phyloP scores from a whole-genome alignment of 2,888 invertebrate species.

The Caenorhabditis sp. region DNA sequence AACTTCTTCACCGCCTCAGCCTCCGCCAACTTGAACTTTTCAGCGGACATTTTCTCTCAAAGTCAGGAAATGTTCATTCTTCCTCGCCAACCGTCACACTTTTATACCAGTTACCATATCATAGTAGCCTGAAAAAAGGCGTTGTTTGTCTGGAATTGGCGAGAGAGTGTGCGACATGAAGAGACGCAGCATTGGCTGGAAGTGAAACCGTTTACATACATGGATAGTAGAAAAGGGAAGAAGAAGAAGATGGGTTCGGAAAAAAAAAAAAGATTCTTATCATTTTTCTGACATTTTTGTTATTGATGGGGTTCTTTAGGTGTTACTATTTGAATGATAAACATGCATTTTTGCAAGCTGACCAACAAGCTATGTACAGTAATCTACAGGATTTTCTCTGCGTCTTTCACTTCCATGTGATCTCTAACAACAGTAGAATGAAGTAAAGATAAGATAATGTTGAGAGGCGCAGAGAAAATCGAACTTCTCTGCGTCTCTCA shows the following conservation, averaged over 20 bases:
- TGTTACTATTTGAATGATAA: not conserved
- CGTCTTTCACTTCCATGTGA: too few species aligned
- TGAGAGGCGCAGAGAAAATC: too few species aligned
- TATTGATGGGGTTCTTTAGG: not conserved
- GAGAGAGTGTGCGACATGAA: constrained; percentile 5
- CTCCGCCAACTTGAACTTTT: constrained; percentile 41
- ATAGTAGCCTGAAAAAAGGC: not conserved
- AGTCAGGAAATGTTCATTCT: constrained; percentile 1
- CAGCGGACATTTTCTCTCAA: constrained; percentile 37
- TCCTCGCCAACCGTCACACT: not conserved
- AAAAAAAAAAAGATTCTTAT: constrained; percentile 21
- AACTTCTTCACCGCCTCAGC: constrained; percentile 44
- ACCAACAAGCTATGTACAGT: too few species aligned
- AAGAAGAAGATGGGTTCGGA: constrained; percentile 7
- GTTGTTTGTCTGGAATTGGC: not conserved
- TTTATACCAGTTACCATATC: not conserved
- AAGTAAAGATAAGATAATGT: too few species aligned
- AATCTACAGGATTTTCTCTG: too few species aligned
- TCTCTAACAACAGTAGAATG: too few species aligned
- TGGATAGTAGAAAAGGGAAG: constrained; percentile 16
- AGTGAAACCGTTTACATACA: constrained; percentile 25
- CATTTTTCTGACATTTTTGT: constrained; percentile 15
- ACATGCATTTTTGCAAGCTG: too few species aligned
- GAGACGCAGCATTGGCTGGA: constrained; percentile 10
- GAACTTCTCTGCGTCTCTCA: too few species aligned